phyloP scores from a whole-genome alignment of 2,888 invertebrate species.

The Torymus texanus region DNA sequence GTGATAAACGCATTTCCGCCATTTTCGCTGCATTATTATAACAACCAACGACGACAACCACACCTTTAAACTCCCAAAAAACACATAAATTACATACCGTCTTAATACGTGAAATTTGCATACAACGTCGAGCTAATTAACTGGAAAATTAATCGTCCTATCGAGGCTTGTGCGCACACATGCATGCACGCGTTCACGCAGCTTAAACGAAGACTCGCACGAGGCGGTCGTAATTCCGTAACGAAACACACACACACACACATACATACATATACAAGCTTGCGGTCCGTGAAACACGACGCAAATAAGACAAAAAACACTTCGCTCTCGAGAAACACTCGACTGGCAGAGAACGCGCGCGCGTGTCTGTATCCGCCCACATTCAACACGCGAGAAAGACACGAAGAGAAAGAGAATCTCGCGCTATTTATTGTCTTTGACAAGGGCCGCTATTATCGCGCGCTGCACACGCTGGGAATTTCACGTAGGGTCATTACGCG shows the following conservation, averaged over 20 bases:
- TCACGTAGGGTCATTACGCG: conserved; percentile 45
- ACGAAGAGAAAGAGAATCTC: conserved; percentile 27
- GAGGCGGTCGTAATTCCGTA: not conserved
- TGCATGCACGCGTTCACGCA: not conserved
- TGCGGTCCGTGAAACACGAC: not conserved
- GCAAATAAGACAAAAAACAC: conserved; percentile 31
- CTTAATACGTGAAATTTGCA: not conserved
- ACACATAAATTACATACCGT: not conserved
- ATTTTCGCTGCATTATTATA: no score
- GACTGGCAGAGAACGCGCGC: no score
- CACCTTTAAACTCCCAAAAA: no score
- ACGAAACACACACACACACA: no score
- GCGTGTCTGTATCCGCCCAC: conserved; percentile 28
- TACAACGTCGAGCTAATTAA: not conserved
- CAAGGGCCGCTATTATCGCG: conserved; percentile 45
- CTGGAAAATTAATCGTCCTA: not conserved
- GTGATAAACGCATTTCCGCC: no score
- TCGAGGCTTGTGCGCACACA: no score
- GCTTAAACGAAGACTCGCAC: conserved; percentile 2
- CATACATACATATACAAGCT: no score
- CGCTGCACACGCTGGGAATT: conserved; percentile 1
- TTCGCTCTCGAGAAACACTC: no score
- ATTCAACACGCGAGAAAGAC: conserved; percentile 19
- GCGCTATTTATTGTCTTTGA: conserved; percentile 55
- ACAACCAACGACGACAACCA: no score